Conservation (phyloP, 2,797 vertebrate species). For the Salmo trutta region DNA sequence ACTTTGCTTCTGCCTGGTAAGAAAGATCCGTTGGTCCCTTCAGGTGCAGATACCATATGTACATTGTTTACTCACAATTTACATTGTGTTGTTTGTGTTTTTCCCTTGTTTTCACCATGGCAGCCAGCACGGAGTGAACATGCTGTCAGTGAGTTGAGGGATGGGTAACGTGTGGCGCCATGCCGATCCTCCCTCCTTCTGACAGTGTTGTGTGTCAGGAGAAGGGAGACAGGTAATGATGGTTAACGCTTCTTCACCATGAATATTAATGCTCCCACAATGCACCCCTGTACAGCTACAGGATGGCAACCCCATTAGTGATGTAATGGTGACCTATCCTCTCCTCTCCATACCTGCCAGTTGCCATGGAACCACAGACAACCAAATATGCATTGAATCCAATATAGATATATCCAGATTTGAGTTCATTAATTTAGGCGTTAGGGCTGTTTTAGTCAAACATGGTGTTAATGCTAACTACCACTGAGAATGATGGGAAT, state of each 20-base stretch:
- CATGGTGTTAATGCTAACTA: neutral
- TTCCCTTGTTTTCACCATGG: slow-evolving; percentile 62
- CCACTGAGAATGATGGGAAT: slow-evolving; percentile 2
- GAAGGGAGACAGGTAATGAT: slow-evolving; percentile 59
- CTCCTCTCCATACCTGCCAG: slow-evolving; percentile 30
- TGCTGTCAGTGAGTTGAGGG: slow-evolving; percentile 46
- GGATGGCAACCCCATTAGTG: slow-evolving; percentile 31
- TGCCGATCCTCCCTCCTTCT: slow-evolving; percentile 30
- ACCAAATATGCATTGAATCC: slow-evolving; percentile 23
- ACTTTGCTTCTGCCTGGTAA: slow-evolving; percentile 73
- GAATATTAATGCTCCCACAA: slow-evolving; percentile 57
- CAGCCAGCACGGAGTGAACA: slow-evolving; percentile 50
- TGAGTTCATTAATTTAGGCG: slow-evolving; percentile 1
- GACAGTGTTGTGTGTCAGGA: slow-evolving; percentile 51
- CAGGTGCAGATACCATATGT: slow-evolving; percentile 85
- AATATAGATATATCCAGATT: neutral
- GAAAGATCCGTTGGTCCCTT: slow-evolving; percentile 80
- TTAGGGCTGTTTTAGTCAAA: neutral
- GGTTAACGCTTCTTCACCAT: slow-evolving; percentile 47
- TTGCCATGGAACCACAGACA: slow-evolving; percentile 29
- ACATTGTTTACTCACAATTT: slow-evolving; percentile 90
- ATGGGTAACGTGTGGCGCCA: slow-evolving; percentile 41
- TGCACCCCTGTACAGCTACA: slow-evolving; percentile 27
- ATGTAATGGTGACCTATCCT: slow-evolving; percentile 18
- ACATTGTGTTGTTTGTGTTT: slow-evolving; percentile 84